These are phyloP conservation scores for Ceratosolen fusciceps DNA, from an alignment of 1,140 invertebrate species.

Conservation along the genomic window DNA sequence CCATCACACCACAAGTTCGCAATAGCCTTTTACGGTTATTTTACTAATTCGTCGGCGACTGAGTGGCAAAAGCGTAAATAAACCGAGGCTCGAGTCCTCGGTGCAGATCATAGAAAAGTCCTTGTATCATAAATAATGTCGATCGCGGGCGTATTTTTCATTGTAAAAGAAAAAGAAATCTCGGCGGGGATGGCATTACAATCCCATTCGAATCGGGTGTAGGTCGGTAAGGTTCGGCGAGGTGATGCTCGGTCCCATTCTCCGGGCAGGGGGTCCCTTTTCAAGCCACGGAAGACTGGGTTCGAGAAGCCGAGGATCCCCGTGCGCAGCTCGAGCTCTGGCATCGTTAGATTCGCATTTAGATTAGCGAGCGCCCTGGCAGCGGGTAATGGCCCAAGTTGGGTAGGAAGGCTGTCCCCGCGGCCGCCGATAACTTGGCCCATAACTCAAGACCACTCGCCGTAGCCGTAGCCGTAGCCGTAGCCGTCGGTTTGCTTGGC, in stretches of 20 bases:
- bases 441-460: conserved; percentile 24
- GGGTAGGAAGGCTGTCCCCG: background rate
- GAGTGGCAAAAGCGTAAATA: too few species aligned
- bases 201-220: too few species aligned
- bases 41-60: too few species aligned
- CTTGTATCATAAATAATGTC: too few species aligned
- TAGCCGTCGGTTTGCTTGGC: background rate
- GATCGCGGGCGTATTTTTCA: too few species aligned
- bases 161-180: too few species aligned
- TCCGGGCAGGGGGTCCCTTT: background rate
- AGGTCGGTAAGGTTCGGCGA: background rate
- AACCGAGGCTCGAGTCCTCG: too few species aligned
- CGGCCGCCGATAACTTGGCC: conserved; percentile 23
- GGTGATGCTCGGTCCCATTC: background rate
- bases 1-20: too few species aligned
- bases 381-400: conserved; percentile 13
- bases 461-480: background rate
- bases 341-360: conserved; percentile 43
- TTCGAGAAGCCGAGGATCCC: background rate
- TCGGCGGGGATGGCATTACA: too few species aligned
- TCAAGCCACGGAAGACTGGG: background rate
- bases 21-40: too few species aligned
- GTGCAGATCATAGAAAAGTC: too few species aligned
- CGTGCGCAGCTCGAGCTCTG: too few species aligned
- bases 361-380: conserved; percentile 17